These are phyloP conservation scores for Enteromius mattozi DNA, from an alignment of 2,797 vertebrate genomes.

Conservation along the genomic window DNA sequence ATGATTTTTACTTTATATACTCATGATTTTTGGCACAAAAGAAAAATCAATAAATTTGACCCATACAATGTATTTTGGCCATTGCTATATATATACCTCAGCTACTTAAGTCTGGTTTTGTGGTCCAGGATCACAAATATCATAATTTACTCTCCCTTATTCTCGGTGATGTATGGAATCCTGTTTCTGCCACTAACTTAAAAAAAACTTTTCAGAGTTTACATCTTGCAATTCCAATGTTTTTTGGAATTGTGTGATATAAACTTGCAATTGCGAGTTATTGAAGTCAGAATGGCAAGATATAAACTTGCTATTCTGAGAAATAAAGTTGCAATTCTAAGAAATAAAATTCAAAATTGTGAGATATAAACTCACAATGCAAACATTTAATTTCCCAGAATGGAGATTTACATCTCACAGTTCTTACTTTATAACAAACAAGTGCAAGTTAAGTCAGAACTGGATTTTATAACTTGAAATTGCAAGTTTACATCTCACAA, in stretches of 20 bases:
- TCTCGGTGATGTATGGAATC: background rate
- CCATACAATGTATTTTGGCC: too few relatives aligned
- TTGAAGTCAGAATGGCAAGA: background rate
- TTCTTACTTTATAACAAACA: background rate
- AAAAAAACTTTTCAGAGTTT: background rate
- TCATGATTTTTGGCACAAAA: too few relatives aligned
- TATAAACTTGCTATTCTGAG: background rate
- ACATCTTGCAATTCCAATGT: background rate
- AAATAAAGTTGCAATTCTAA: background rate
- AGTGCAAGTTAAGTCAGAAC: background rate
- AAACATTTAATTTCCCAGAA: background rate
- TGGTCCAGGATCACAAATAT: too few relatives aligned
- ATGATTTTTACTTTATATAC: too few relatives aligned
- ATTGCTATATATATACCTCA: too few relatives aligned
- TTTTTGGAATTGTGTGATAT: background rate
- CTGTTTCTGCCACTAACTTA: background rate
- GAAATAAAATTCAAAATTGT: background rate
- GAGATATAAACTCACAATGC: background rate
- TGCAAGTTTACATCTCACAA: background rate
- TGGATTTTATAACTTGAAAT: background rate
- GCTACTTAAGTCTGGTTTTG: too few relatives aligned
- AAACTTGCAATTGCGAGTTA: background rate
- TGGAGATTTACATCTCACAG: background rate
- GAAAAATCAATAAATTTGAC: too few relatives aligned
- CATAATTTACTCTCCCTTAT: background rate